Evolutionary conservation across 2,113 vertebrate species (phyloP), one percentile per base, ranked within the genome.

Genomic region (Irena cyanogastra): DNA sequence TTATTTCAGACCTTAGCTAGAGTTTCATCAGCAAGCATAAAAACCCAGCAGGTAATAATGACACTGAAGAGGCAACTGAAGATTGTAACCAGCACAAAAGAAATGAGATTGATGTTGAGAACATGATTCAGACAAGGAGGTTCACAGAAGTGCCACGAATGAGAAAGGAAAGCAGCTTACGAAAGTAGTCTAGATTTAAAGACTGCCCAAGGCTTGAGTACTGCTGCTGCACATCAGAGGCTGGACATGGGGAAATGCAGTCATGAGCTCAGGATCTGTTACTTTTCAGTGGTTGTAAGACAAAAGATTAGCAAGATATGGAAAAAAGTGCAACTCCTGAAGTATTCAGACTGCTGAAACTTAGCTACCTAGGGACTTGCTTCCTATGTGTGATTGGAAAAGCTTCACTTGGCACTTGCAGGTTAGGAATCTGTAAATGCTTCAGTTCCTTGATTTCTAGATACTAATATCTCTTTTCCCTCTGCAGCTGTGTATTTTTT

Each of bases 331-430:
- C 13, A 87, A 60, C 26, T 70, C 24, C 47, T 5, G 23, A 42
- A 75, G 37, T 22, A 65, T 31, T 31, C 5, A 1, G 52, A 64
- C 26, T 47, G 15, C 61, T 79, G 41, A 83, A 85, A 79, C 19
- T 23, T 70, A 21, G 12, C 26, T 75, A 63, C 4, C 44, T 59
- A 42, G 4, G 14, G 45, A 70, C 45, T 65, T 45, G 13, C 6
- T 74, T 59, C 56, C 42, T 44, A 6, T 23, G 26, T 2, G 3
- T 0, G 0, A 39, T 0, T 21, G 28, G n/a, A 53, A 78, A 71
- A 68, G 19, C 61, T 71, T 54, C 10, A 47, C 42, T 50, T 35
- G 23, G 12, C 66, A 27, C 49, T 23, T 70, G 23, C 14, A 39
- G 28, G 59, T 70, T 4, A 78, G 42, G 18, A 74, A 83, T 49